Evolutionary conservation across 2,113 vertebrate genomes (phyloP).

Genomic region (Triplophysa siluroides): DNA sequence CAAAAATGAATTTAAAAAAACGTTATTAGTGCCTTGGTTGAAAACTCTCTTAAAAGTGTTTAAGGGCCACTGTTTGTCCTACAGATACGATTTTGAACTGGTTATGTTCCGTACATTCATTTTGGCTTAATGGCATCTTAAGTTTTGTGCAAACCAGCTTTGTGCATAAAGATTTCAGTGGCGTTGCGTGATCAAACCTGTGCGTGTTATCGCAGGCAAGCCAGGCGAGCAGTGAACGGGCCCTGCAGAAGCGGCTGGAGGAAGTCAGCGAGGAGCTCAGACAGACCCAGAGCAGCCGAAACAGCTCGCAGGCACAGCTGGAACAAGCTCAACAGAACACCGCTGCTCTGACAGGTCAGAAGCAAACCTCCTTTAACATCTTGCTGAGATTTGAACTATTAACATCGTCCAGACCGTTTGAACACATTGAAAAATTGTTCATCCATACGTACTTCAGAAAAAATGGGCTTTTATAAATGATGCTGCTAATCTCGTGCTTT

Average conservation of each 20-base stretch:
- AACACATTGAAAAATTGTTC: too few relatives aligned
- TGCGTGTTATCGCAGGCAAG: constrained; percentile 73
- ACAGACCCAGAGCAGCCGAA: constrained; percentile 77
- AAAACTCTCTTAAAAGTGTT: too few relatives aligned
- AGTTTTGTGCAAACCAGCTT: not conserved
- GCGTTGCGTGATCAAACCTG: not conserved
- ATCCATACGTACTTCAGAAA: too few relatives aligned
- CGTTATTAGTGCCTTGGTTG: too few relatives aligned
- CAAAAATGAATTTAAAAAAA: too few relatives aligned
- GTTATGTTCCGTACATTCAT: not conserved
- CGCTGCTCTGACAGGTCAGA: constrained; percentile 75
- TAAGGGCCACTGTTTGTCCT: too few relatives aligned
- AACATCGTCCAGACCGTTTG: too few relatives aligned
- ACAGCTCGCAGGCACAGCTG: constrained; percentile 74
- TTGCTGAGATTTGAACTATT: too few relatives aligned
- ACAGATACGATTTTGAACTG: not conserved
- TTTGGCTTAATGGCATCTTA: too few relatives aligned
- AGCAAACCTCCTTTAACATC: not conserved
- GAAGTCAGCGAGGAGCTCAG: constrained; percentile 87
- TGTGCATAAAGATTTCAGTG: not conserved
- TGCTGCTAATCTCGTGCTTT: too few relatives aligned
- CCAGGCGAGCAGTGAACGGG: constrained; percentile 77
- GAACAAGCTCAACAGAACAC: constrained; percentile 82
- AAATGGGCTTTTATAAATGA: too few relatives aligned
- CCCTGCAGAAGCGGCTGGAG: constrained; percentile 83